phyloP scores from a whole-genome alignment of 2,888 invertebrate genomes.

The Drepanosiphum platanoidis region DNA sequence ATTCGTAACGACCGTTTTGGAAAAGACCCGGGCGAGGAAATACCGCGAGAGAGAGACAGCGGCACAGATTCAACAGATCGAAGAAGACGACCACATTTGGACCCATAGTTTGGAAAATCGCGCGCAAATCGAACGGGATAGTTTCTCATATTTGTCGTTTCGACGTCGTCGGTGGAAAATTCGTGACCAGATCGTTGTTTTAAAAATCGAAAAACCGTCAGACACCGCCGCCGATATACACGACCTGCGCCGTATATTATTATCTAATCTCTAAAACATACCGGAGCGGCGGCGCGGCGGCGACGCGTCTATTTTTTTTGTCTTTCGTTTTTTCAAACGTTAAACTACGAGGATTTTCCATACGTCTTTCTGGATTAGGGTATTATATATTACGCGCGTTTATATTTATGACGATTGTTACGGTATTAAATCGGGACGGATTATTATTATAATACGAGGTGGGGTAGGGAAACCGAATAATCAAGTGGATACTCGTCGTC shows the following conservation, averaged over 20 bases:
- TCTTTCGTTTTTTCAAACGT: too few relatives aligned
- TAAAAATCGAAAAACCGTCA: not conserved
- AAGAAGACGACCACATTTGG: too few relatives aligned
- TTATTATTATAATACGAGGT: not conserved
- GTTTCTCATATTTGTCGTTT: too few relatives aligned
- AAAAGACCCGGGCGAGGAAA: too few relatives aligned
- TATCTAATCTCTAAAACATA: too few relatives aligned
- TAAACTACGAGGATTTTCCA: not conserved
- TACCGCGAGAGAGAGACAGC: too few relatives aligned
- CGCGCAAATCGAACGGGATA: too few relatives aligned
- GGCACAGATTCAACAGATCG: too few relatives aligned
- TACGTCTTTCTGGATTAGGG: not conserved
- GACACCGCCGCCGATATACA: not conserved
- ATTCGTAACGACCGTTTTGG: too few relatives aligned
- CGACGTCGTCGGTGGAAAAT: not conserved
- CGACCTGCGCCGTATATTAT: too few relatives aligned
- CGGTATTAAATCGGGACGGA: slow-evolving; percentile 39
- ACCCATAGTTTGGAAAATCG: too few relatives aligned
- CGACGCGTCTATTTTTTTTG: not conserved
- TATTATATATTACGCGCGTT: not conserved
- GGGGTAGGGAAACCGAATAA: slow-evolving; percentile 2
- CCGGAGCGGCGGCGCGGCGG: not conserved
- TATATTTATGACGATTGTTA: slow-evolving; percentile 19
- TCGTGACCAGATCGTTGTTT: not conserved
- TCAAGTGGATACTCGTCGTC: slow-evolving; percentile 50